phyloP scores from a whole-genome alignment of 64 coral and sea anemone genomes.

The Montipora foliosa region DNA sequence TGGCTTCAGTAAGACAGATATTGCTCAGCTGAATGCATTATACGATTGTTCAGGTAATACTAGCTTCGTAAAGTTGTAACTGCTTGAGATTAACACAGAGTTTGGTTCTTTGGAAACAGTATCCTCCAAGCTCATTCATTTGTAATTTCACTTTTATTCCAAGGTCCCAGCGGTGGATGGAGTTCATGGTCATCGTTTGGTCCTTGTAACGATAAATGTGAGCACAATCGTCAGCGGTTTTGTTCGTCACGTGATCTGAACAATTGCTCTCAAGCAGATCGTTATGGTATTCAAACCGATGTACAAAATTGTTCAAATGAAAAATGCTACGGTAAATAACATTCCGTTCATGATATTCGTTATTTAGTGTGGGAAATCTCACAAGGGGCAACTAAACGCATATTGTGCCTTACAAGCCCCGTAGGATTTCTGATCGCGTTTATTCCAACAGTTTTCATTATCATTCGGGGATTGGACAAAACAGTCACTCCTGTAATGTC shows the following conservation, averaged over 20 bases:
- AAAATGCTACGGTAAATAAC: conserved; percentile 52
- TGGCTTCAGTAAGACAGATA: conserved; percentile 74
- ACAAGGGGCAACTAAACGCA: too few species aligned
- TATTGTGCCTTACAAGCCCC: too few species aligned
- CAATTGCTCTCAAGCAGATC: conserved; percentile 46
- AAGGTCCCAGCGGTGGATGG: conserved; percentile 66
- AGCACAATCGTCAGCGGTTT: conserved; percentile 82
- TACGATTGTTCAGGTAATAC: conserved; percentile 86
- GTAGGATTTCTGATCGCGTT: too few species aligned
- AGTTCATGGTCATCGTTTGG: conserved; percentile 78
- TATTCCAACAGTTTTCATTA: too few species aligned
- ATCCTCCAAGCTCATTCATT: background rate
- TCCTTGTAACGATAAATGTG: conserved; percentile 88
- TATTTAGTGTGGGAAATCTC: too few species aligned
- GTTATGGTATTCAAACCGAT: conserved; percentile 21
- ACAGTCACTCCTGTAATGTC: too few species aligned
- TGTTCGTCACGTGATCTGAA: conserved; percentile 73
- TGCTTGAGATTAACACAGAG: background rate
- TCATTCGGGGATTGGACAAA: too few species aligned
- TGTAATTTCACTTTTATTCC: background rate
- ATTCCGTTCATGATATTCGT: too few species aligned
- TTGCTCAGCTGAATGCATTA: conserved; percentile 74
- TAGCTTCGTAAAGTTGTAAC: background rate
- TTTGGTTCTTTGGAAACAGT: background rate
- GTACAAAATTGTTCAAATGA: background rate